Conservation (phyloP, 2,113 vertebrate genomes). For the Ciconia stormi region DNA sequence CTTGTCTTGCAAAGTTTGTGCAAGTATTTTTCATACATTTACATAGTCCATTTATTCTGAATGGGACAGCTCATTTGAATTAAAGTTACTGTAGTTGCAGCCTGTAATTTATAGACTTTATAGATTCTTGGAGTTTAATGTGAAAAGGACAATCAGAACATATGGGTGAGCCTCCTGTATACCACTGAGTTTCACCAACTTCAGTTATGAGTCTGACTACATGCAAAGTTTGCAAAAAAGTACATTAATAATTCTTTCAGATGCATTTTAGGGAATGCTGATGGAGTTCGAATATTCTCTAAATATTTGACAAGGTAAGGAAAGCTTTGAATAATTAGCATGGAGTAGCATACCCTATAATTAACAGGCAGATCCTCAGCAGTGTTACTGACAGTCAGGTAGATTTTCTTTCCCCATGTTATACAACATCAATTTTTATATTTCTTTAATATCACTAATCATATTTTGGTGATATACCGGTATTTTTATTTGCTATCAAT, state of each 20-base stretch:
- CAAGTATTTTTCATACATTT: neutral
- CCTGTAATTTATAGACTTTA: neutral
- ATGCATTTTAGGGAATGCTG: neutral
- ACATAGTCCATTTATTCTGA: neutral
- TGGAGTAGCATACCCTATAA: neutral
- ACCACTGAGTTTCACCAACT: neutral
- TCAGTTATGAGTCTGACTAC: neutral
- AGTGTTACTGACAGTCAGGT: neutral
- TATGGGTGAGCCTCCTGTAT: neutral
- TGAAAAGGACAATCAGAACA: neutral
- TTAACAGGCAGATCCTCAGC: neutral
- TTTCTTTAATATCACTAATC: neutral
- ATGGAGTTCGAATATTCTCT: neutral
- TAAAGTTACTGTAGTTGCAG: neutral
- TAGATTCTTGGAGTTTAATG: neutral
- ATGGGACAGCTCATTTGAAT: neutral
- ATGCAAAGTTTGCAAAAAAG: neutral
- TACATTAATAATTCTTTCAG: neutral
- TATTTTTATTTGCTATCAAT: neutral
- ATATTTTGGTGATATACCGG: neutral
- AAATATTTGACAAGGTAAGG: neutral
- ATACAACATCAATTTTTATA: neutral
- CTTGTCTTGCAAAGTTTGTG: neutral
- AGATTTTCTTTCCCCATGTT: neutral
- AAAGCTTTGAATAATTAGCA: neutral